A percentile compares a stretch with the other conserved stretches of the same genome.
Conservation (phyloP, 2,888 invertebrate species). For the Herminia tarsipennalis region DNA sequence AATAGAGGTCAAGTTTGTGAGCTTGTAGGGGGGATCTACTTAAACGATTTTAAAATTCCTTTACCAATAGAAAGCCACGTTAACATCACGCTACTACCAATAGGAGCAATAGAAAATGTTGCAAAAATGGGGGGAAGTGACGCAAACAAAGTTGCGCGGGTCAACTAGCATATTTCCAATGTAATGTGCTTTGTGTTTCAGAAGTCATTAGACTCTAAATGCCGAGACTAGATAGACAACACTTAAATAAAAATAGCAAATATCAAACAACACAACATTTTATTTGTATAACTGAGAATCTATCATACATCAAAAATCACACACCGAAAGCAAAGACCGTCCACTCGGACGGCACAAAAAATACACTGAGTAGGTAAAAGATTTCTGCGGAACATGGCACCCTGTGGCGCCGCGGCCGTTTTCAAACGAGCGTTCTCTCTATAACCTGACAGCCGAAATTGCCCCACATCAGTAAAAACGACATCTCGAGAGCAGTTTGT, state of each 20-base stretch:
- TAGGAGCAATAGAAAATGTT: no score
- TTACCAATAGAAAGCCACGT: no score
- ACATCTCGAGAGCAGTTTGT: constrained; percentile 72
- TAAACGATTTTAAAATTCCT: no score
- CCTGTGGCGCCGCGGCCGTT: constrained; percentile 73
- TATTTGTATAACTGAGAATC: constrained; percentile 18
- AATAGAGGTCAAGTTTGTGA: no score
- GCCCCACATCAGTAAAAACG: constrained; percentile 70
- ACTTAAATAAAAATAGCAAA: not conserved
- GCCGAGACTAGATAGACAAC: not conserved
- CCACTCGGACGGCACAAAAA: constrained; percentile 51
- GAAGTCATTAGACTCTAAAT: not conserved
- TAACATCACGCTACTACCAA: no score
- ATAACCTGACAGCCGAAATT: constrained; percentile 80
- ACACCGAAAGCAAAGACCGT: constrained; percentile 29
- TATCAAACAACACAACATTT: not conserved
- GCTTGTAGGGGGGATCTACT: no score
- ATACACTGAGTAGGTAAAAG: constrained; percentile 64
- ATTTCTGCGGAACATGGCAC: constrained; percentile 75
- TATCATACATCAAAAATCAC: constrained; percentile 46
- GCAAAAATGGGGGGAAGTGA: no score
- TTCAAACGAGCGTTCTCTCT: constrained; percentile 67
- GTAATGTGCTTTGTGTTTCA: no score
- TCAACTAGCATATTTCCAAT: no score
- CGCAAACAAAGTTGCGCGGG: no score